phyloP scores from a whole-genome alignment of 2,888 invertebrate species.

The Patella pellucida region DNA sequence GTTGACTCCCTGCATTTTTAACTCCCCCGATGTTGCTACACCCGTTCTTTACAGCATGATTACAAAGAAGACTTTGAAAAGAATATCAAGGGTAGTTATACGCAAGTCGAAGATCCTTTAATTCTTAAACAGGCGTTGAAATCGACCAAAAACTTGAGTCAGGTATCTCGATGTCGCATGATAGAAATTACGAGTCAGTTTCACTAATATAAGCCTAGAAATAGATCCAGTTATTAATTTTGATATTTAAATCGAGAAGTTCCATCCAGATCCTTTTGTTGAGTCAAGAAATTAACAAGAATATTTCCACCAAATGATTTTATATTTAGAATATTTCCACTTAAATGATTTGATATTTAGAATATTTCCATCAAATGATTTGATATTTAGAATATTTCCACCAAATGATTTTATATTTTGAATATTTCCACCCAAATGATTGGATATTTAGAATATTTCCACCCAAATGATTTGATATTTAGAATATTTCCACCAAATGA shows the following conservation, averaged over 20 bases:
- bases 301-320: background rate
- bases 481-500: background rate
- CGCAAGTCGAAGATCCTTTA: conserved; percentile 75
- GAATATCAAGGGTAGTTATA: conserved; percentile 48
- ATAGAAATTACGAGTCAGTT: too few relatives aligned
- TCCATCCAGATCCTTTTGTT: too few relatives aligned
- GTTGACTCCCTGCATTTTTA: too few relatives aligned
- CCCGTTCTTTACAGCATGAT: conserved; percentile 19
- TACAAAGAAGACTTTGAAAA: conserved; percentile 39
- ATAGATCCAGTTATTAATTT: too few relatives aligned
- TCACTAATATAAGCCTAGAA: too few relatives aligned
- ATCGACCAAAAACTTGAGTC: conserved; percentile 25
- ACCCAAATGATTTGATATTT: background rate
- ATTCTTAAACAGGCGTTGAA: conserved; percentile 21
- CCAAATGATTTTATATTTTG: background rate
- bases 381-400: background rate
- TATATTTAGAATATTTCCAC: background rate
- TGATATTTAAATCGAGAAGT: too few relatives aligned
- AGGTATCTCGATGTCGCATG: conserved; percentile 20
- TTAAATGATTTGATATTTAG: background rate
- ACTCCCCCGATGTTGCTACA: too few relatives aligned
- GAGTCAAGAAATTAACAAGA: too few relatives aligned
- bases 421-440: too few relatives aligned
- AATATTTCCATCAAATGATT: background rate
- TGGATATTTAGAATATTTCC: background rate